Evolutionary conservation across 2,888 invertebrate genomes (phyloP).

Genomic region (Lepetodrilus schrolli): DNA sequence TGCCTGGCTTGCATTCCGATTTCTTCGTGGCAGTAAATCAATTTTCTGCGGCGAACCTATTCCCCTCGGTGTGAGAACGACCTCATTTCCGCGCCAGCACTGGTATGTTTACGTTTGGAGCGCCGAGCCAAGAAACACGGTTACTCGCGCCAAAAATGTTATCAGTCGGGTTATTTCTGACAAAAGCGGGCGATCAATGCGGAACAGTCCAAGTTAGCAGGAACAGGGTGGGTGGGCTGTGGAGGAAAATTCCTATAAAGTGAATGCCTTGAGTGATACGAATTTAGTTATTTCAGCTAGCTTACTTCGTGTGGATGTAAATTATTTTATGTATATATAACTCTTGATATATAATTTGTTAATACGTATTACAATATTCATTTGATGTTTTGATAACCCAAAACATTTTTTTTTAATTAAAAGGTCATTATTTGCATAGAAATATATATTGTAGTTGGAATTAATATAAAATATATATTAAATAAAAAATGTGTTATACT

Average conservation of each 20-base stretch:
- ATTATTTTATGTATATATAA: not conserved
- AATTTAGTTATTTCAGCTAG: not conserved
- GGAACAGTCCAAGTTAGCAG: not conserved
- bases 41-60: not conserved
- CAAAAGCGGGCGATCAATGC: slow-evolving; percentile 21
- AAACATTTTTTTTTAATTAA: too few species aligned
- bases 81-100: not conserved
- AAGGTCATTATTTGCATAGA: not conserved
- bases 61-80: not conserved
- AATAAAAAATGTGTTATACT: too few species aligned
- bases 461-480: too few species aligned
- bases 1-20: not conserved
- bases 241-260: not conserved
- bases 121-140: not conserved
- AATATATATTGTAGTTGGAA: too few species aligned
- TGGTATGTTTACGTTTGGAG: slow-evolving; percentile 14
- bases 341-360: not conserved
- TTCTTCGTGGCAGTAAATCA: not conserved
- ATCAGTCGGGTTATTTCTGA: slow-evolving; percentile 21
- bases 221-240: not conserved
- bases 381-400: too few species aligned
- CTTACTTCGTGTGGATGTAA: not conserved
- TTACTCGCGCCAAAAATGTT: slow-evolving; percentile 24
- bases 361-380: not conserved
- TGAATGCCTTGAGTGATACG: not conserved